These are phyloP conservation scores for Setophaga petechia DNA, from an alignment of 2,113 vertebrate species.

Conservation along the genomic window DNA sequence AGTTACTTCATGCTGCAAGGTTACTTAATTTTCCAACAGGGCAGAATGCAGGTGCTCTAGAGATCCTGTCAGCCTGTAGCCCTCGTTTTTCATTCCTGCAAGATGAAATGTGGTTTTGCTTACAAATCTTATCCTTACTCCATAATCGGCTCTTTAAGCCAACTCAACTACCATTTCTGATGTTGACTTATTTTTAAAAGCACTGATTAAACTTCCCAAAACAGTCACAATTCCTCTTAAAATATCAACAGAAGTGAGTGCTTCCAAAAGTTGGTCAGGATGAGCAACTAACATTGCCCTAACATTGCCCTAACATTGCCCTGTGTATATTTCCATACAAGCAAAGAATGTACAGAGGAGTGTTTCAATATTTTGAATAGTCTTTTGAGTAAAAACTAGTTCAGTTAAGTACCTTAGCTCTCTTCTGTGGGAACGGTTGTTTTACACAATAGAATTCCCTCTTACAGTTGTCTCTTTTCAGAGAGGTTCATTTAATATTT, in stretches of 20 bases:
- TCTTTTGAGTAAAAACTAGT: constrained; percentile 29
- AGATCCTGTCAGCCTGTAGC: background rate
- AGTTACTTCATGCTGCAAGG: constrained; percentile 12
- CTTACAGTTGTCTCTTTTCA: constrained; percentile 48
- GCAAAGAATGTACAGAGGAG: background rate
- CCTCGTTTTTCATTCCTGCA: background rate
- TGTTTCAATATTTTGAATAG: constrained; percentile 19
- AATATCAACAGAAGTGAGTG: background rate
- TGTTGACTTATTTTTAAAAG: background rate
- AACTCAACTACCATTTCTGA: background rate
- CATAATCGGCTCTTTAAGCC: background rate
- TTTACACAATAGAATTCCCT: constrained; percentile 42
- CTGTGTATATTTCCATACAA: background rate
- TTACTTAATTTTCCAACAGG: constrained; percentile 31
- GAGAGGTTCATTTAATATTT: constrained; percentile 49
- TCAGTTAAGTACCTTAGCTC: constrained; percentile 12
- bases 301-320: background rate
- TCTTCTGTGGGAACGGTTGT: constrained; percentile 21
- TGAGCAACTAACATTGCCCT: background rate
- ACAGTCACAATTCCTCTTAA: background rate
- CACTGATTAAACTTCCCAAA: background rate
- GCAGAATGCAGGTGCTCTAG: constrained; percentile 7
- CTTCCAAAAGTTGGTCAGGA: background rate
- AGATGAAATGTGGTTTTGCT: background rate
- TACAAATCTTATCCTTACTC: background rate